A percentile compares a stretch with the other conserved stretches of the same genome.
Conservation (phyloP, 2,113 vertebrate genomes). For the Chauna torquata region DNA sequence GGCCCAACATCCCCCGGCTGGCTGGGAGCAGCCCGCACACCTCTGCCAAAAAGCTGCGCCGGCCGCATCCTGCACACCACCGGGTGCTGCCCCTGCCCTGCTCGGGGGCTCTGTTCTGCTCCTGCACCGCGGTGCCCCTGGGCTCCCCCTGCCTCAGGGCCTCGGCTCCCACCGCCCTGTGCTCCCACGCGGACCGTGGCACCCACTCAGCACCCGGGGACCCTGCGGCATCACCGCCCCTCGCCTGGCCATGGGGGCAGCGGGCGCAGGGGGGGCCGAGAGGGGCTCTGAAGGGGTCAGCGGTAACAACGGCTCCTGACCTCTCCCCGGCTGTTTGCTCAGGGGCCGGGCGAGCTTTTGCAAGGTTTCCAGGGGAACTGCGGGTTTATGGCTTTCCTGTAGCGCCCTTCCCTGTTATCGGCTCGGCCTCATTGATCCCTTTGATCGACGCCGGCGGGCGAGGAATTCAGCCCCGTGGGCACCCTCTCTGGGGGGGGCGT, state of each 20-base stretch:
- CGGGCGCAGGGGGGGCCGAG: fast-evolving
- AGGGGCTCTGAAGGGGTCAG: background rate
- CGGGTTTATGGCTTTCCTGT: slow-evolving; percentile 21
- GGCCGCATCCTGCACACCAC: background rate
- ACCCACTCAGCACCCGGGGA: no score
- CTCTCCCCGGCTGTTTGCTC: background rate
- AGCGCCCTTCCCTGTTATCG: background rate
- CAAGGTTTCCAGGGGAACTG: background rate
- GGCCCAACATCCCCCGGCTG: background rate
- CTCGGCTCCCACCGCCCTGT: no score
- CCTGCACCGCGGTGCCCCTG: fast-evolving
- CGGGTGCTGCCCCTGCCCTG: background rate
- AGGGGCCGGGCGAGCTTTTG: background rate
- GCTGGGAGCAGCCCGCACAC: fast-evolving
- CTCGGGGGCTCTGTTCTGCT: background rate
- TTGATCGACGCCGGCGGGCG: background rate
- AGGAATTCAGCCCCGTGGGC: background rate
- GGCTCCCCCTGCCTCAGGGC: background rate
- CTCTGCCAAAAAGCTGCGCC: background rate
- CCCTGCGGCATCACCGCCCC: no score
- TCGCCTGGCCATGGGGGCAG: background rate
- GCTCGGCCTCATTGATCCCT: slow-evolving; percentile 1
- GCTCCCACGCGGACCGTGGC: no score
- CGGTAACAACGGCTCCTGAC: background rate
- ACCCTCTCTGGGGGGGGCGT: background rate